Percentiles rank a stretch among this genome's conserved stretches.
phyloP scores from a whole-genome alignment of 2,797 vertebrate genomes.

The Sphenopsis melanotis region DNA sequence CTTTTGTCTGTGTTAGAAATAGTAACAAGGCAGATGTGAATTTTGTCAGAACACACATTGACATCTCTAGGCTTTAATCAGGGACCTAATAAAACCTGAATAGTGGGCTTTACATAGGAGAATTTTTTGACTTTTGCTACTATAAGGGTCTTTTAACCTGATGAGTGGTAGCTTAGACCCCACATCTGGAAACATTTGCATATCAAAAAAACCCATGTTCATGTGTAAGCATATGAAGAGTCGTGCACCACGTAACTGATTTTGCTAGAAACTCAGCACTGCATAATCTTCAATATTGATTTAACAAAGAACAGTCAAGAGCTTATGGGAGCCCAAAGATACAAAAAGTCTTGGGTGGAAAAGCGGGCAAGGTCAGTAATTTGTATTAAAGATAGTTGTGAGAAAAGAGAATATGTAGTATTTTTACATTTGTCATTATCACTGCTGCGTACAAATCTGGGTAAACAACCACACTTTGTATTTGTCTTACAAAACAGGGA shows the following conservation, averaged over 20 bases:
- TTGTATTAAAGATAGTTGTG: neutral
- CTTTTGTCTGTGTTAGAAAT: neutral
- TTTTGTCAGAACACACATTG: neutral
- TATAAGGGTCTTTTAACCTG: neutral
- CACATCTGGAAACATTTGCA: neutral
- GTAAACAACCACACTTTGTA: constrained; percentile 45
- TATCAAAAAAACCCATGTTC: neutral
- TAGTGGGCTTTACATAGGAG: neutral
- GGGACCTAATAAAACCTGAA: neutral
- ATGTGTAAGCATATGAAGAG: neutral
- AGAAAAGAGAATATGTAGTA: neutral
- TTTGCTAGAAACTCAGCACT: neutral
- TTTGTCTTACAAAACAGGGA: constrained; percentile 41
- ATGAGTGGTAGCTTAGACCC: neutral
- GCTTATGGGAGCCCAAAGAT: neutral
- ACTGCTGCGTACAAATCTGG: neutral
- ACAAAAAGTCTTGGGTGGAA: neutral
- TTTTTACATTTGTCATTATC: constrained; percentile 14
- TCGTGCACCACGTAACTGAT: neutral
- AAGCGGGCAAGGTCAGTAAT: neutral
- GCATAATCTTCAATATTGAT: neutral
- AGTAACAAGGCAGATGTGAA: neutral
- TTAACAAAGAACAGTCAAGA: neutral
- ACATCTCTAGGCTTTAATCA: neutral
- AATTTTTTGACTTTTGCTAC: neutral